Evolutionary conservation across 1,140 invertebrate genomes (phyloP).

Genomic region (Cyclina sinensis): DNA sequence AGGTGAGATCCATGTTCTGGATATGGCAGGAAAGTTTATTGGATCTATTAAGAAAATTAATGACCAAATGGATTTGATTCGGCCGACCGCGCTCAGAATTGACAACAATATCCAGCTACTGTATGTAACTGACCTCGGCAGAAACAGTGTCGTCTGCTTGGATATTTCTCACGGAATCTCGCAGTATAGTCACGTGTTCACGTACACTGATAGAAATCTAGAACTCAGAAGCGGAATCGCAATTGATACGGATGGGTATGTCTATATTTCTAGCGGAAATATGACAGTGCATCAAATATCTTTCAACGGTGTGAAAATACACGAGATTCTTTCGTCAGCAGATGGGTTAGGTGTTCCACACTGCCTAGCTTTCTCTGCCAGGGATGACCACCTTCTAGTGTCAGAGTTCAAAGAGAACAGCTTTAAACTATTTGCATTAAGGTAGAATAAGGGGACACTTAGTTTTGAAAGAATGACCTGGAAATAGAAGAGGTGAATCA

Average conservation of each 20-base stretch:
- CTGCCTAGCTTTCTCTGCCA: background rate
- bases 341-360: constrained; percentile 27
- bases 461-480: no score
- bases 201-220: constrained; percentile 37
- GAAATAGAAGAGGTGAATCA: no score
- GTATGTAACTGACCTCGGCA: constrained; percentile 7
- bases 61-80: background rate
- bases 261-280: constrained; percentile 48
- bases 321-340: constrained; percentile 13
- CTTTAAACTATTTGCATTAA: constrained; percentile 35
- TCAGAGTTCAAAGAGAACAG: constrained; percentile 49
- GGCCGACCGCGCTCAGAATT: constrained; percentile 9
- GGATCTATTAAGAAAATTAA: background rate
- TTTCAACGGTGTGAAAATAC: background rate
- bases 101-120: background rate
- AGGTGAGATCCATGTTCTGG: constrained; percentile 38
- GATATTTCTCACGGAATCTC: background rate
- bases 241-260: constrained; percentile 23
- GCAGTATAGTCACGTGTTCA: background rate
- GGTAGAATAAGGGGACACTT: background rate
- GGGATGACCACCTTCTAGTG: constrained; percentile 24
- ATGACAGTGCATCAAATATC: constrained; percentile 46
- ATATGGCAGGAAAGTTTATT: constrained; percentile 13
- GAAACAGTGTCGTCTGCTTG: constrained; percentile 36
- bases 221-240: constrained; percentile 37